A percentile compares a stretch with the other conserved stretches of the same genome.
Evolutionary conservation across 2,797 vertebrate genomes (phyloP).

Genomic region (Spinus pinus): DNA sequence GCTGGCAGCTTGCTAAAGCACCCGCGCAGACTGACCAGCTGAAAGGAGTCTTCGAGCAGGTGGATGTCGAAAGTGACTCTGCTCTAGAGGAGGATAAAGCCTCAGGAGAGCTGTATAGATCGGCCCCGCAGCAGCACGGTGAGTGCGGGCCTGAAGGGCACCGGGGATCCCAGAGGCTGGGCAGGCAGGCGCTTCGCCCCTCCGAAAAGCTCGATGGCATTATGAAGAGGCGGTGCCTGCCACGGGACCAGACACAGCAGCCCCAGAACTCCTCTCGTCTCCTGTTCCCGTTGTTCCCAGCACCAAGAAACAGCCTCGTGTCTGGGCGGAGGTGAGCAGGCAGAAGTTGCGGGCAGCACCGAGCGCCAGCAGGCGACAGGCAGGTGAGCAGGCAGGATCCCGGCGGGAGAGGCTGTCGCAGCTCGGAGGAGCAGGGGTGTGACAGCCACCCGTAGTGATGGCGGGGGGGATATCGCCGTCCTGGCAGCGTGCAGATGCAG

Average conservation of each 20-base stretch:
- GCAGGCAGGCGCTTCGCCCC: not conserved
- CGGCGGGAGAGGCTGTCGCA: not conserved
- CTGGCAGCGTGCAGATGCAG: rapidly evolving
- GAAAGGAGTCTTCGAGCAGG: not conserved
- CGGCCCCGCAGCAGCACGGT: not conserved
- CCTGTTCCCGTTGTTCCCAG: not conserved
- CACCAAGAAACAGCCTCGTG: not conserved
- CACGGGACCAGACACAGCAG: not conserved
- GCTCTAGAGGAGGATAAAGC: not conserved
- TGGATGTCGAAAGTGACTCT: not conserved
- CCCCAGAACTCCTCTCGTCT: not conserved
- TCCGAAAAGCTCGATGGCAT: not conserved
- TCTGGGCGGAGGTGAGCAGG: not conserved
- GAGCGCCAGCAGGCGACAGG: not conserved
- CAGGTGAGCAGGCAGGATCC: not conserved
- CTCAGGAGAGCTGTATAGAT: not conserved
- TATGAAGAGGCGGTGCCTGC: not conserved
- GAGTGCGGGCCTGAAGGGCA: not conserved
- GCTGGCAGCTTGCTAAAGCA: not conserved
- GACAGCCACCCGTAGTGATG: rapidly evolving
- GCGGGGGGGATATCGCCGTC: rapidly evolving
- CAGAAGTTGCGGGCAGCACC: not conserved
- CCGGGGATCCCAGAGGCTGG: not conserved
- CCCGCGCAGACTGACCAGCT: not conserved
- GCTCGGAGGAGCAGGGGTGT: not conserved